phyloP scores from a whole-genome alignment of 2,113 vertebrate species.

The Carassius auratus region DNA sequence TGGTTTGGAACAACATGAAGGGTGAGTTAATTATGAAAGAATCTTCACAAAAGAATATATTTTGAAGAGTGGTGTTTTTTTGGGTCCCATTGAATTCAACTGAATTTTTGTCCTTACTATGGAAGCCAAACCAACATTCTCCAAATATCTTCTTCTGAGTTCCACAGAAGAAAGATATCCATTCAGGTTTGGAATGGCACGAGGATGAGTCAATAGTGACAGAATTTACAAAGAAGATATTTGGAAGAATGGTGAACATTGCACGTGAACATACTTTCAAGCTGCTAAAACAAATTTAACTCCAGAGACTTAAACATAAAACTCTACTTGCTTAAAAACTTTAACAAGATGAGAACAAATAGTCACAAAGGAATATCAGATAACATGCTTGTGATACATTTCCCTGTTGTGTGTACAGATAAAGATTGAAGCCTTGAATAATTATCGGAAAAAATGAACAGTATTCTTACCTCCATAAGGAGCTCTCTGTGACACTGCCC shows the following conservation, averaged over 20 bases:
- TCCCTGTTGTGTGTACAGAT: not conserved
- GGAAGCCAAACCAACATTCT: no score
- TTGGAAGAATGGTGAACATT: not conserved
- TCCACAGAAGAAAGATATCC: no score
- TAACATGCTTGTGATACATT: not conserved
- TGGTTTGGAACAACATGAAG: not conserved
- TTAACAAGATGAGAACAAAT: not conserved
- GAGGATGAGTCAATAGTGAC: no score
- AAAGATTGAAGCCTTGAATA: not conserved
- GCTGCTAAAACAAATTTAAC: slow-evolving; percentile 38
- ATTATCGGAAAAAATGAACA: no score
- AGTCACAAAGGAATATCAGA: not conserved
- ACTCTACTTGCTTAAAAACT: not conserved
- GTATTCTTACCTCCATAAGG: slow-evolving; percentile 91
- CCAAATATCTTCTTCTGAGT: no score
- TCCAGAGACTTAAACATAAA: not conserved
- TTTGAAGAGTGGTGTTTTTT: no score
- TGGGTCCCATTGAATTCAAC: not conserved
- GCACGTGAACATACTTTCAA: slow-evolving; percentile 38
- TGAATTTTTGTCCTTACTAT: not conserved
- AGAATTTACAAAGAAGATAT: no score
- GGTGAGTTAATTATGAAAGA: not conserved
- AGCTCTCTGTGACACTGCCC: slow-evolving; percentile 97
- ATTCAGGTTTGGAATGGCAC: no score
- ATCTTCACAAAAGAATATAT: not conserved